Base-by-base conservation (phyloP, 2,888 invertebrate genomes). In the Papilio demoleus region DNA sequence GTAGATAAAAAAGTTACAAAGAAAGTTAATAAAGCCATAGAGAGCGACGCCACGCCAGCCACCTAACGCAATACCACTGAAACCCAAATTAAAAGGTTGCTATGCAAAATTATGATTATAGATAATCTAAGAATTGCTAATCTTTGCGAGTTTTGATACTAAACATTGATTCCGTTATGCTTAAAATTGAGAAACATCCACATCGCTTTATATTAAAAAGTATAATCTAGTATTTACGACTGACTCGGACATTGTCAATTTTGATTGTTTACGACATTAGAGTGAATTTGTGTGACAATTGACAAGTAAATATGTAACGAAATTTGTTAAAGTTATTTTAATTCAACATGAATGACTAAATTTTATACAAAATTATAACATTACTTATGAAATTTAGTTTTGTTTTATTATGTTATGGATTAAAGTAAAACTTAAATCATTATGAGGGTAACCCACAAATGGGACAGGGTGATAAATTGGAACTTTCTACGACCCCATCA, bases 371-470 rank as follows among this genome's bases (percentile, higher is more conserved):
- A 56, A 56, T 56, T 56, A 53, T 27, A 53, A 53, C 27, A 53
- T 53, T 53, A 56, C 31, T 38, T 59, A 36, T 59, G 38, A 38
- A 22, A 38, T 59, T 38, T 22, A 22, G 0, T 9, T 38, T 58
- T 58, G 36, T 19, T 36, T 59, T 38, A 87, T 72, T 81, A 90
- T 90, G 88, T 74, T 84, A 76, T 82, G 81, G 61, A 78, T 79
- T 74, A 88, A 86, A 82, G 88, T 86, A 69, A 90, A 90, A 84
- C 87, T 85, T 84, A 88, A 88, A 78, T 74, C 76, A 79, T 75
- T 71, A 82, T 76, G 78, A 72, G 59, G 72, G 73, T 72, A 67
- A 73, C 70, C 75, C 73, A 76, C 81, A 81, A 83, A 86, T 86
- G 84, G 81, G 82, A 79, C 78, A 78, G 70, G 78, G 74, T 71